Evolutionary conservation across 2,797 vertebrate genomes (phyloP).

Genomic region (Rhodeus uyekii): DNA sequence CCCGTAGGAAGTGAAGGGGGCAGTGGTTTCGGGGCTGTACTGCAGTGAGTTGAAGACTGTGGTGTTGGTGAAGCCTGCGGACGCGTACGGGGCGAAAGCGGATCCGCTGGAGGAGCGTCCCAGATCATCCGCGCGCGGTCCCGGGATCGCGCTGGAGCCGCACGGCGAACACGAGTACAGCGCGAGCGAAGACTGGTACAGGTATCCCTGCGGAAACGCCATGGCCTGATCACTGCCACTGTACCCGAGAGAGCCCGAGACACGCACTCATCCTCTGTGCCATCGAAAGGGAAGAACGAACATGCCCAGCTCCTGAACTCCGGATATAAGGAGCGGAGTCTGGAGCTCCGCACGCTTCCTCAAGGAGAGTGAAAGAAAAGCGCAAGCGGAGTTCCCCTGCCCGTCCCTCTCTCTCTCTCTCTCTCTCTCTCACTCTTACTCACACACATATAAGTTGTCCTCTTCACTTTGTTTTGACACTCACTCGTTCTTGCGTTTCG

Average conservation of each 20-base stretch:
- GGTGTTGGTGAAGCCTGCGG: conserved; percentile 82
- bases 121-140: conserved; percentile 87
- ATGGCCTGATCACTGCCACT: conserved; percentile 75
- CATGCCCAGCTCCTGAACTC: neutral
- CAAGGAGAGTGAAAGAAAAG: conserved; percentile 77
- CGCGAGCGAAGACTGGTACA: conserved; percentile 91
- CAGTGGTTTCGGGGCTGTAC: conserved; percentile 86
- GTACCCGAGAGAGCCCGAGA: conserved; percentile 26
- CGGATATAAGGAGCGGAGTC: neutral
- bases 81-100: conserved; percentile 92
- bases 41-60: conserved; percentile 86
- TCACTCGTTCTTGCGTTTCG: neutral
- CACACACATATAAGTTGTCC: conserved; percentile 1
- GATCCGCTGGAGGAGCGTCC: conserved; percentile 89
- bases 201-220: conserved; percentile 93
- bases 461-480: conserved; percentile 2
- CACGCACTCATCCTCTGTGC: neutral
- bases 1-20: conserved; percentile 86
- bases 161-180: conserved; percentile 87
- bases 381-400: conserved; percentile 68
- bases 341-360: conserved; percentile 75
- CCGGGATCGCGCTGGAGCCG: conserved; percentile 85
- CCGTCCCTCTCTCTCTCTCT: conserved; percentile 61
- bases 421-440: conserved; percentile 64
- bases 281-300: neutral